Evolutionary conservation across 2,888 invertebrate genomes (phyloP), one percentile per base, ranked within the genome.

Genomic region (Mermis nigrescens): DNA sequence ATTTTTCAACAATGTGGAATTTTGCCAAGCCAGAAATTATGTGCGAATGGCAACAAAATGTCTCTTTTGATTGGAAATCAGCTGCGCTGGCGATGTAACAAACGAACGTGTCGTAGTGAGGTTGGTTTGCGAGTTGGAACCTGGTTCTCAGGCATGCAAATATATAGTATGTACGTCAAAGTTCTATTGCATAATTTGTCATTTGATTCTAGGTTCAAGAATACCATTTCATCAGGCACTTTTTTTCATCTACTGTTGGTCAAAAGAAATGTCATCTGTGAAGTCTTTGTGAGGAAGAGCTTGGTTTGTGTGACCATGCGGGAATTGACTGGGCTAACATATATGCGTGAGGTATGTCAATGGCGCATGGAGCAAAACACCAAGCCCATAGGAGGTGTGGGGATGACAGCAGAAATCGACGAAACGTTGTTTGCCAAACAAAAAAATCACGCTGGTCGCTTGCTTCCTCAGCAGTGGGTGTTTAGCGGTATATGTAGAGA

Each of bases 381-480:
- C 4, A 24, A n/a, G 4, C 24, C 19, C 24, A 48, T 48, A 48
- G 24, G 48, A n/a, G 48, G 48, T 24, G 48, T n/a, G 24, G 24
- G 24, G 12, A n/a, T 48, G 48, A 48, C 48, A 24, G 48, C 24
- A n/a, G 48, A 48, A 48, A 48, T 48, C 24, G 48, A 48, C 24
- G 48, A 48, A 24, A 48, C 48, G 7, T 24, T 48, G 48, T 48
- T 48, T 24, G 12, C 48, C 24, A 48, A 24, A 48, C 46, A 46
- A 31, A 61, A 61, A 48, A 61, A 54, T 51, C 57, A 61, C 46
- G 48, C 57, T 12, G 57, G 61, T 15, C 53, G 54, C 22, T 24
- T 62, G 28, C 57, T 53, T 26, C 61, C 46, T 22, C 57, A 57
- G 51, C 61, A 62, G 31, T 62, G 57, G 56, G 55, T 61, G 55